Evolutionary conservation across 92 coral and sea anemone genomes (phyloP), one percentile per base, ranked within the genome.

Genomic region (Porites rus): DNA sequence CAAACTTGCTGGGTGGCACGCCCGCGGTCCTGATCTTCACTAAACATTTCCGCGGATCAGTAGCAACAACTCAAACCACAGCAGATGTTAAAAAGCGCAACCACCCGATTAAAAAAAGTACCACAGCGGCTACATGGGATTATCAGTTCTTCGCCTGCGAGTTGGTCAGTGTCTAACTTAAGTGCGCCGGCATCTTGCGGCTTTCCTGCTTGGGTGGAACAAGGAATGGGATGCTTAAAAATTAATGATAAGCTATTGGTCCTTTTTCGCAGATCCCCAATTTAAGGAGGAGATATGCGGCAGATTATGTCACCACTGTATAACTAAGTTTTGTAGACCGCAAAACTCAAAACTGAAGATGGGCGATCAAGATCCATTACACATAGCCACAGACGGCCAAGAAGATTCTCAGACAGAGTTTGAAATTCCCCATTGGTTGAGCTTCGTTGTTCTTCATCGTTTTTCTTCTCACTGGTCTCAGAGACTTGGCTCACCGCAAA

Each of bases 371-470:
- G 46, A 38, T 18, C 61, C 61, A 56, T 82, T 51, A 2, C 59
- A 0, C 14, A 25, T 52, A 3, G 67, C 6, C 80, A 4, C 6
- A 21, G 2, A 43, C n/a, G 21, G 74, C 22, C 84, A 67, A 51
- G 51, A 65, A 20, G 72, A 2, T 12, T 1, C n/a, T 14, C 46
- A 38, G 46, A 20, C 51, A 43, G 83, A 75, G 20, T 18, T 13
- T 18, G 98, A 94, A 76, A 90, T 94, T 14, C 98, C 98, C 1
- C 75, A 51, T 53, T 92, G 98, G 98, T 52, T 94, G 11, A 86
- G 93, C 72, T 59, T 77, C 13, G 67, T 94, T 18, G 61, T 89
- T 65, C 85, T 65, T 74, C 77, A 53, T 84, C 93, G 10, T 73
- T 94, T 50, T 94, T 92, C 28, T 67, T 84, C 20, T 69, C 95